Evolutionary conservation across 2,113 vertebrate species (phyloP).

Genomic region (Eurypyga helias): DNA sequence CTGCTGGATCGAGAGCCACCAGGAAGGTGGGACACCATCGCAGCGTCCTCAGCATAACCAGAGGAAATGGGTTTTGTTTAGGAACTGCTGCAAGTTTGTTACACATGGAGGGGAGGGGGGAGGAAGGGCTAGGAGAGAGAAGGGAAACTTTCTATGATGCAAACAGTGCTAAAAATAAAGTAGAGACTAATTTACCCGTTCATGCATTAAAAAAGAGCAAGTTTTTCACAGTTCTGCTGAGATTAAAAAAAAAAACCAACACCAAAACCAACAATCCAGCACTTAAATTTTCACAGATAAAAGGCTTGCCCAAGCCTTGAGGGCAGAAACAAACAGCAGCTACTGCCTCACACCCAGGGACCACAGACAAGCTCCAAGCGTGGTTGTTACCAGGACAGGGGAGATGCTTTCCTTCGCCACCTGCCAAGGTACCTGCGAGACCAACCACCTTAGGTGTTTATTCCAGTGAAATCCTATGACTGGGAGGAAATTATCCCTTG

Average conservation of each 20-base stretch:
- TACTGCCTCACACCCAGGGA: not conserved
- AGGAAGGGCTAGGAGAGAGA: not conserved
- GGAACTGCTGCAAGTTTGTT: not conserved
- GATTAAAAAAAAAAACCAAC: not conserved
- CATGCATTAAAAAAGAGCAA: not conserved
- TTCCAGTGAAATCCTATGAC: not conserved
- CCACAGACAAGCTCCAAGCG: accelerated
- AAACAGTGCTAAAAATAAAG: conserved; percentile 7
- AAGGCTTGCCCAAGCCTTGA: not conserved
- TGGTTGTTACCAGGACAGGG: not conserved
- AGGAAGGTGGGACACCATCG: not conserved
- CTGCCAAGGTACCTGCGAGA: accelerated
- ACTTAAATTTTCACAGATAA: not conserved
- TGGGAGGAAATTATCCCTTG: not conserved
- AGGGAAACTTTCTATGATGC: not conserved
- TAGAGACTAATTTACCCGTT: not conserved
- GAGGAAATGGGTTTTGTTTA: not conserved
- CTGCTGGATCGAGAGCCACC: not conserved
- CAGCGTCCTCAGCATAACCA: accelerated
- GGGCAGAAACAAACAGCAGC: not conserved
- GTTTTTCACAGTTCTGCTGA: not conserved
- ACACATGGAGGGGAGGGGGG: accelerated
- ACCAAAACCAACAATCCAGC: too few relatives aligned
- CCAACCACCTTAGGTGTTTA: accelerated
- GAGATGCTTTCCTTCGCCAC: not conserved